Evolutionary conservation across 2,113 vertebrate species (phyloP).

Genomic region (Talpa occidentalis): DNA sequence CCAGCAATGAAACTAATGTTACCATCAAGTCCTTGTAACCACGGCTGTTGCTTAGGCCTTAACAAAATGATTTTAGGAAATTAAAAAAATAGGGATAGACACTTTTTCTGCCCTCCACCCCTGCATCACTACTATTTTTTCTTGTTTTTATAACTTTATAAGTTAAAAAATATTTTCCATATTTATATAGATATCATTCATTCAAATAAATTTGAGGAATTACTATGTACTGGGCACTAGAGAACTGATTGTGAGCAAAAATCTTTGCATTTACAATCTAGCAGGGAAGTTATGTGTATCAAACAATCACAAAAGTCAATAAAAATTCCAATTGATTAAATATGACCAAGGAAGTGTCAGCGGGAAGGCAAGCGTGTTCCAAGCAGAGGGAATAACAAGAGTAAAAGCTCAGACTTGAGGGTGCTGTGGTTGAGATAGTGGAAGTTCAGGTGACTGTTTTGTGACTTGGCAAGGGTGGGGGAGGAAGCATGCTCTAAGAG

Average conservation of each 20-base stretch:
- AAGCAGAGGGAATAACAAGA: not conserved
- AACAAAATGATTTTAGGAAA: not conserved
- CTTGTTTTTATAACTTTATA: not conserved
- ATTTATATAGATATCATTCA: not conserved
- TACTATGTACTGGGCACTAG: not conserved
- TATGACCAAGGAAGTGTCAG: not conserved
- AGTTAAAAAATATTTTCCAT: not conserved
- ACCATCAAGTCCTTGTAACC: not conserved
- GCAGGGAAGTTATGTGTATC: not conserved
- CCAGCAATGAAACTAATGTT: not conserved
- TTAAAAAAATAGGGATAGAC: not conserved
- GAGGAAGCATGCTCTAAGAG: not conserved
- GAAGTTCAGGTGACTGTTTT: not conserved
- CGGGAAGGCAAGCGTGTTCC: too few relatives aligned
- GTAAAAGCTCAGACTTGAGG: not conserved
- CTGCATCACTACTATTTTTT: not conserved
- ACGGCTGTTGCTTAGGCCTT: not conserved
- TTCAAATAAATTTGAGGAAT: slow-evolving; percentile 23
- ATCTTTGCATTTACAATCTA: not conserved
- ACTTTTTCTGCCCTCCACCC: not conserved
- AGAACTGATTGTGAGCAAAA: not conserved
- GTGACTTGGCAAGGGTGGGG: too few relatives aligned
- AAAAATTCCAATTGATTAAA: not conserved
- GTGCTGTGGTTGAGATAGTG: not conserved
- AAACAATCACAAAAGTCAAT: not conserved